phyloP scores from a whole-genome alignment of 2,113 vertebrate species.

The Chaetura pelagica region DNA sequence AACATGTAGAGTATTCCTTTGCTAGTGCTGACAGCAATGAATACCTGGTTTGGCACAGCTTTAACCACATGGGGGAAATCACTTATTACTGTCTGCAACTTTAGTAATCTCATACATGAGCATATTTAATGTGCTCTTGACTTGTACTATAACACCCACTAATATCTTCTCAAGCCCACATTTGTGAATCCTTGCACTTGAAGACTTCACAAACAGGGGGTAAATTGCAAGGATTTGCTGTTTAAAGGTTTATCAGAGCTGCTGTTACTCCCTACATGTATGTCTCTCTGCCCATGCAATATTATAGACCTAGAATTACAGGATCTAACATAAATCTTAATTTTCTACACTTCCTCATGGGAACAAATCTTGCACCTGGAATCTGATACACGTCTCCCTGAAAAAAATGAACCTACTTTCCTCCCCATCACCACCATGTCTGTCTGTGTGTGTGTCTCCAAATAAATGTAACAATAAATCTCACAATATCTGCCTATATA shows the following conservation, averaged over 20 bases:
- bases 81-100: conserved; percentile 32
- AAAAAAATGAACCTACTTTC: not conserved
- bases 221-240: conserved; percentile 27
- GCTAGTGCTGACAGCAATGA: conserved; percentile 41
- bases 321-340: not conserved
- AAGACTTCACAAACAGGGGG: not conserved
- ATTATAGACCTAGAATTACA: not conserved
- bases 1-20: conserved; percentile 19
- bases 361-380: not conserved
- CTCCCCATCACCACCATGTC: not conserved
- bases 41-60: conserved; percentile 32
- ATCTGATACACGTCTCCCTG: not conserved
- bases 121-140: conserved; percentile 17
- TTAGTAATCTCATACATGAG: conserved; percentile 49
- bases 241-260: not conserved
- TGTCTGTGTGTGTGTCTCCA: not conserved
- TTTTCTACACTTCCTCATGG: not conserved
- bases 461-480: not conserved
- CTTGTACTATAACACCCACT: conserved; percentile 48
- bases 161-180: not conserved
- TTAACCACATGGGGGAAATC: conserved; percentile 33
- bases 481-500: not conserved
- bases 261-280: not conserved
- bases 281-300: not conserved
- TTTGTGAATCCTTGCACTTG: conserved; percentile 4